Evolutionary conservation across 1,140 invertebrate species (phyloP).

Genomic region (Cotesia chilonis): DNA sequence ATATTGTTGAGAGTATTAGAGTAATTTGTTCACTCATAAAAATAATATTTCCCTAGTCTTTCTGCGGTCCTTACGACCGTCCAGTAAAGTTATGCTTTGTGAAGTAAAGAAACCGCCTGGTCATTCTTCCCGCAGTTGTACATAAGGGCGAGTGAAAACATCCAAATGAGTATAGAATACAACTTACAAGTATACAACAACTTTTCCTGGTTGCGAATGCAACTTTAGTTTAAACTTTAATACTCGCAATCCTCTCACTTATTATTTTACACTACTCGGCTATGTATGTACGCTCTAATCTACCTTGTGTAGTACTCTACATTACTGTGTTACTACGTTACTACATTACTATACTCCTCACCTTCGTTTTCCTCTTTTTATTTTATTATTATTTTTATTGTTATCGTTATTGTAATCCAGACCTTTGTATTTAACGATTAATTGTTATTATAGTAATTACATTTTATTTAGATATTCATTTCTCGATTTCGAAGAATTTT

Average conservation of each 20-base stretch:
- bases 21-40: conserved; percentile 31
- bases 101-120: conserved; percentile 24
- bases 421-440: too few relatives aligned
- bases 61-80: conserved; percentile 5
- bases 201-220: conserved; percentile 22
- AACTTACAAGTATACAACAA: neutral
- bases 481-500: too few relatives aligned
- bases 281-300: conserved; percentile 25
- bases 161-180: conserved; percentile 18
- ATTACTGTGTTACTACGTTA: neutral
- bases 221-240: conserved; percentile 31
- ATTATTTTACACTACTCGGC: conserved; percentile 25
- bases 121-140: conserved; percentile 21
- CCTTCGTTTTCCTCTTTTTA: neutral
- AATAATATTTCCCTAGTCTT: neutral
- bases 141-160: conserved; percentile 30
- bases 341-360: neutral
- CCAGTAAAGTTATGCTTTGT: conserved; percentile 13
- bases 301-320: conserved; percentile 6
- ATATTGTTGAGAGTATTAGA: conserved; percentile 10
- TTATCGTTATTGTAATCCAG: neutral
- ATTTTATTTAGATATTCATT: too few relatives aligned
- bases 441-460: too few relatives aligned
- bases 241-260: conserved; percentile 30
- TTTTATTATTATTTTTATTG: too few relatives aligned